Conservation (phyloP, 2,888 invertebrate species). For the Rhogogaster chlorosoma region DNA sequence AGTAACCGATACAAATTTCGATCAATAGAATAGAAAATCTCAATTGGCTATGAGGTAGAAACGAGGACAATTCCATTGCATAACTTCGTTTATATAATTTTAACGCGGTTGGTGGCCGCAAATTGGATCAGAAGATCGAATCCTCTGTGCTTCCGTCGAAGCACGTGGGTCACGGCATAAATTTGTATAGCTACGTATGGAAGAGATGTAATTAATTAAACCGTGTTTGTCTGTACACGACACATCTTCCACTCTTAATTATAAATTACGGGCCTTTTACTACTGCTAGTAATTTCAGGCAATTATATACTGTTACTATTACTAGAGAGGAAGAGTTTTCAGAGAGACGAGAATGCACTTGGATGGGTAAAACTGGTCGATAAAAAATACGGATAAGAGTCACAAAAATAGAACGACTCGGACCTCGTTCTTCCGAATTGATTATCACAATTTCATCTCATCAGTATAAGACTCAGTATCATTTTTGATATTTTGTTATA, state of each 20-base stretch:
- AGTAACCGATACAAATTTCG: background rate
- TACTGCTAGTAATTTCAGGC: background rate
- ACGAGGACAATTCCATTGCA: background rate
- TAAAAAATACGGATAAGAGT: background rate
- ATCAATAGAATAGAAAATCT: background rate
- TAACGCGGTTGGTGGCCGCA: background rate
- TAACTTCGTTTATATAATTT: background rate
- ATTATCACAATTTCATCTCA: background rate
- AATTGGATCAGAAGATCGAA: background rate
- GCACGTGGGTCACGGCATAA: background rate
- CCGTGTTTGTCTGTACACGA: background rate
- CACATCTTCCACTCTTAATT: constrained; percentile 1
- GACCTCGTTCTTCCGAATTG: background rate
- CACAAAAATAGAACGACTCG: background rate
- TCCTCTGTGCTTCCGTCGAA: background rate
- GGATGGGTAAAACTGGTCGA: background rate
- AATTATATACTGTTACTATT: constrained; percentile 14
- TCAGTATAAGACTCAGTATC: background rate
- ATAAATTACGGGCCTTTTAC: background rate
- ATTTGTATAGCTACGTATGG: background rate
- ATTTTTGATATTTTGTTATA: background rate
- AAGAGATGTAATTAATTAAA: constrained; percentile 14
- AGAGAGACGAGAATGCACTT: background rate
- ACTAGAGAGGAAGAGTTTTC: background rate
- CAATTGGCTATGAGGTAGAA: background rate